A percentile compares a stretch with the other conserved stretches of the same genome.
phyloP scores from a whole-genome alignment of 2,797 vertebrate species.

The Lacerta viridis region DNA sequence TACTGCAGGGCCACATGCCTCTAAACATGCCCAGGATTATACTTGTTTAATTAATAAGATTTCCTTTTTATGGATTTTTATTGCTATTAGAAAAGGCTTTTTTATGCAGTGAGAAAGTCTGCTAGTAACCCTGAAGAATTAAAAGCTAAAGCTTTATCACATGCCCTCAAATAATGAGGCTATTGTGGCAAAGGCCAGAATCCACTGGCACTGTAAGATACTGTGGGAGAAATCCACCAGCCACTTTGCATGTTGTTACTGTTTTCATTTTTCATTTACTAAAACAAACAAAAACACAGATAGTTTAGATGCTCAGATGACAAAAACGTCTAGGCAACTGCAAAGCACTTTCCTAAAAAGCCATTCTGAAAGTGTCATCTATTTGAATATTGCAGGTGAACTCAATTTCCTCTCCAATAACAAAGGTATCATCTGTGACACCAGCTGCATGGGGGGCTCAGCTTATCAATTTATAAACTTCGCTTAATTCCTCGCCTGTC shows the following conservation, averaged over 20 bases:
- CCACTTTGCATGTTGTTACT: neutral
- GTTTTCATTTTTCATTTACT: no score
- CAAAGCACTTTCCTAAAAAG: constrained; percentile 28
- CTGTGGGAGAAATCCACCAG: neutral
- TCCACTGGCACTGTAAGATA: neutral
- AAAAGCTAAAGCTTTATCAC: constrained; percentile 9
- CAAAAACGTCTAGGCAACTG: neutral
- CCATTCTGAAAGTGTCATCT: constrained; percentile 20
- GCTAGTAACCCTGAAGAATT: neutral
- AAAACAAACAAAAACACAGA: neutral
- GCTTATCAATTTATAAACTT: constrained; percentile 24
- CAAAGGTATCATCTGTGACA: constrained; percentile 19
- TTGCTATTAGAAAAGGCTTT: neutral
- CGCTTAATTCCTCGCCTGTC: constrained; percentile 3
- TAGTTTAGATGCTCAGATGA: neutral
- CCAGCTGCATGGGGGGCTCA: neutral
- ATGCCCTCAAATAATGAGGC: constrained; percentile 9
- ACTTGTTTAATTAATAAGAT: constrained; percentile 10
- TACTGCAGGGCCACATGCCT: no score
- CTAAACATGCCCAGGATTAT: no score
- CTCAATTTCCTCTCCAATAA: constrained; percentile 43
- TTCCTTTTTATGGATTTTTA: neutral
- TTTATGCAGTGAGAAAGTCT: constrained; percentile 7
- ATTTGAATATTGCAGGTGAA: constrained; percentile 22
- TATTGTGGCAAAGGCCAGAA: neutral